Evolutionary conservation across 1,140 invertebrate genomes (phyloP), one percentile per base, ranked within the genome.

Genomic region (Plutomurus gul): DNA sequence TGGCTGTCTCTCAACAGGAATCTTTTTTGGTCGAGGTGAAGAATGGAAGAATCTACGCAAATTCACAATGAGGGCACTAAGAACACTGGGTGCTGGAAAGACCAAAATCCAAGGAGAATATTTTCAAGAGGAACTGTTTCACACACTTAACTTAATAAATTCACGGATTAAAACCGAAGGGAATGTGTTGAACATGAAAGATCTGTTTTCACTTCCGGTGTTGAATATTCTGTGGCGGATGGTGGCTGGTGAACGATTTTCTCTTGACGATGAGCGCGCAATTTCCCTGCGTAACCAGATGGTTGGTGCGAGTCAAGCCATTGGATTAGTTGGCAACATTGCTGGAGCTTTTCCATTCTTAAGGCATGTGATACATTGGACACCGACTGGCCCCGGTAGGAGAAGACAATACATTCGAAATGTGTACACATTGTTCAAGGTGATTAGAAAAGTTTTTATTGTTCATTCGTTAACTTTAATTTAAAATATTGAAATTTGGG

Each of bases 231-330:
- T 88, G 10, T 87, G 86, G 79, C 84, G 84, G 13, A 82, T 87
- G 20, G 80, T 87, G 0, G 86, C 86, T 77, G 87, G 87, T 0
- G 80, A 85, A 47, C 56, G 87, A 18, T 85, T 86, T 49, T 84
- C 85, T 4, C 85, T 86, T 75, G 78, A 85, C 13, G 84, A 87
- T 49, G 78, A 80, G 0, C 18, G 71, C 18, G 22, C 77, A 60
- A 8, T 8, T 10, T 10, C 8, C 40, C 40, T 43, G 8, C 40
- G 40, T 10, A 8, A 10, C 40, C 8, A n/a, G 8, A 10, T 22
- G 7, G 36, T 43, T 18, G 37, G 10, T 11, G 37, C 36, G 10
- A 40, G 18, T 8, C 2, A 39, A 40, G 36, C 18, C 22, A 16
- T 72, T 0, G 5, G 27, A 18, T 16, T 65, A 0, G 56, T 13